Conservation (phyloP, 2,113 vertebrate genomes). For the Sakesphorus luctuosus region DNA sequence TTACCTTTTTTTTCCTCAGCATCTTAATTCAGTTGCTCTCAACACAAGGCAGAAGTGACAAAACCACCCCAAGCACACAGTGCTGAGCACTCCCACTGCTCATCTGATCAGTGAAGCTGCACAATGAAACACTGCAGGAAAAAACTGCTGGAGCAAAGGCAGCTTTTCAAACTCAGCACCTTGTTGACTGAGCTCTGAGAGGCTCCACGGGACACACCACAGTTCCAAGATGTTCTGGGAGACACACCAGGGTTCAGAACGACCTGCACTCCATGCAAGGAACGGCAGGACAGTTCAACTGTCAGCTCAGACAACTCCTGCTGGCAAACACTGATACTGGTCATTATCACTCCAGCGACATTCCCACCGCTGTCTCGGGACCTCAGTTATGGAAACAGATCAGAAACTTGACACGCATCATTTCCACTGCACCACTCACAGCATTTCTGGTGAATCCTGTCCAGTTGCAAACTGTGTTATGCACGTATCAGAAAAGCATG, state of each 20-base stretch:
- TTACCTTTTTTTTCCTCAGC: background rate
- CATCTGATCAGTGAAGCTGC: background rate
- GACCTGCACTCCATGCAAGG: rapidly evolving
- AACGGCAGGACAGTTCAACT: background rate
- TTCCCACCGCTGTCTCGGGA: background rate
- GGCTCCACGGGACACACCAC: background rate
- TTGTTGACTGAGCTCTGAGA: background rate
- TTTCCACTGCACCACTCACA: background rate
- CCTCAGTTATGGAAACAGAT: background rate
- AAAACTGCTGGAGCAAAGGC: background rate
- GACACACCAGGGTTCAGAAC: background rate
- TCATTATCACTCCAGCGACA: background rate
- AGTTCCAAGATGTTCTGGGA: background rate
- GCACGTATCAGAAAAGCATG: rapidly evolving
- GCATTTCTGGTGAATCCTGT: background rate
- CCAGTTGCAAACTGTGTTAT: background rate
- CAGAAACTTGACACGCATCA: background rate
- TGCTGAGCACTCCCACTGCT: background rate
- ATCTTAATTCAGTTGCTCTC: background rate
- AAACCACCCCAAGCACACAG: background rate
- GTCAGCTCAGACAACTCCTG: background rate
- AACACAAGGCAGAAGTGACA: background rate
- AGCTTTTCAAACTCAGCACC: background rate
- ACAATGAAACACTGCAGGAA: background rate
- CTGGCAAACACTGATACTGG: background rate